phyloP scores from a whole-genome alignment of 1,140 invertebrate species.

The Lethrus apterus region DNA sequence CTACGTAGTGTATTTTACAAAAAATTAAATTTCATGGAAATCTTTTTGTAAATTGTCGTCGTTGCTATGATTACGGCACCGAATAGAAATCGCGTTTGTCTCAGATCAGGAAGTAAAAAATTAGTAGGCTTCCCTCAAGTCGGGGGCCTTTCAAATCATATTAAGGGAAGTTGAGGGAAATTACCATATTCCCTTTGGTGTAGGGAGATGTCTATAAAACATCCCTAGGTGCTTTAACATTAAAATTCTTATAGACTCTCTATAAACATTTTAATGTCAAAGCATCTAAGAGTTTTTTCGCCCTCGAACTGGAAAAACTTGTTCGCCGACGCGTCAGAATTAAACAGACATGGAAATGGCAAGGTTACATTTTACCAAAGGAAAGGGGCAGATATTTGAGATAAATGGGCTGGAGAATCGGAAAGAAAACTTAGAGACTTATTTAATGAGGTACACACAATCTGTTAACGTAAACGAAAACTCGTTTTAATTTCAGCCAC shows the following conservation, averaged over 20 bases:
- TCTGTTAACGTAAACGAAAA: not conserved
- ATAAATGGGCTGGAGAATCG: conserved; percentile 51
- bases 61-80: no score
- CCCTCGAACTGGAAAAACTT: conserved; percentile 56
- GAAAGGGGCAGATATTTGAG: conserved; percentile 48
- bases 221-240: no score
- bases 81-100: conserved; percentile 6
- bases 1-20: no score
- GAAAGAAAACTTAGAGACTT: conserved; percentile 46
- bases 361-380: conserved; percentile 48
- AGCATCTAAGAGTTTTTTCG: conserved; percentile 70
- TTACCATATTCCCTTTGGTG: conserved; percentile 62
- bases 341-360: conserved; percentile 41
- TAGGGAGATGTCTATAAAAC: no score
- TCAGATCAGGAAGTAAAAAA: conserved; percentile 14
- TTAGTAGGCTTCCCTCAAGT: conserved; percentile 49
- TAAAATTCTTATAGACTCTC: no score
- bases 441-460: conserved; percentile 40
- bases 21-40: no score
- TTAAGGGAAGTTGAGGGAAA: conserved; percentile 65
- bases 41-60: no score
- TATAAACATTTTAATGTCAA: conserved; percentile 59
- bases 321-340: conserved; percentile 45
- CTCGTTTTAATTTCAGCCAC: conserved; percentile 52
- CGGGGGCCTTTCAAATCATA: no score